Conservation (phyloP, 2,797 vertebrate species). For the Xiphorhynchus erythropygius region DNA sequence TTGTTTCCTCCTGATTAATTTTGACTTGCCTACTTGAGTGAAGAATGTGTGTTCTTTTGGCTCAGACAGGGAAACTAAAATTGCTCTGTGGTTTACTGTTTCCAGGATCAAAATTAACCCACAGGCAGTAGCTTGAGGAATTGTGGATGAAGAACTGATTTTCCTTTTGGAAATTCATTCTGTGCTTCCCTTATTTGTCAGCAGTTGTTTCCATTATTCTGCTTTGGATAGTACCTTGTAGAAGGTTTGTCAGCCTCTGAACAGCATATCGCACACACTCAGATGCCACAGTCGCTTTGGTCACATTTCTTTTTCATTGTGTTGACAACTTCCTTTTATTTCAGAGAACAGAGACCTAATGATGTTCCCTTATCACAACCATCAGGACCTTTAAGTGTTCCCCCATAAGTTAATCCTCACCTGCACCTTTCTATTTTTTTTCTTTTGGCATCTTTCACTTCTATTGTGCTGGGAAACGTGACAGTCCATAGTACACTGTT, state of each 20-base stretch:
- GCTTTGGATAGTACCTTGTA: neutral
- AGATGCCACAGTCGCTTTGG: neutral
- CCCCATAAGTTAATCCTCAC: slow-evolving; percentile 38
- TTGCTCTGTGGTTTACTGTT: neutral
- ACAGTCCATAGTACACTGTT: neutral
- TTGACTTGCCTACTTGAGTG: neutral
- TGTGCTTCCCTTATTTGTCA: neutral
- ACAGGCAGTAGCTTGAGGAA: neutral
- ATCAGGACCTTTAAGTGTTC: slow-evolving; percentile 35
- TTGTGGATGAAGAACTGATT: neutral
- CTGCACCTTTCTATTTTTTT: neutral
- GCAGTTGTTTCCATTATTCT: neutral
- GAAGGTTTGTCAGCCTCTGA: neutral
- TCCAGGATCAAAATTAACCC: slow-evolving; percentile 11
- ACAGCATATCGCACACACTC: neutral
- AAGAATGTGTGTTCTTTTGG: neutral
- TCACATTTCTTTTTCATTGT: slow-evolving; percentile 27
- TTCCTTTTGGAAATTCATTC: neutral
- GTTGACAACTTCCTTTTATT: slow-evolving; percentile 56
- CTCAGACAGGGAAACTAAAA: neutral
- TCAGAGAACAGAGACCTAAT: slow-evolving; percentile 23
- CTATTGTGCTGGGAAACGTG: neutral
- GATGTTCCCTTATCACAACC: neutral
- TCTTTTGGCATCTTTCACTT: slow-evolving; percentile 8
- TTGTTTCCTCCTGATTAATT: neutral